These are phyloP conservation scores for Clepsis dumicolana DNA, from an alignment of 2,888 invertebrate species.

Conservation along the genomic window DNA sequence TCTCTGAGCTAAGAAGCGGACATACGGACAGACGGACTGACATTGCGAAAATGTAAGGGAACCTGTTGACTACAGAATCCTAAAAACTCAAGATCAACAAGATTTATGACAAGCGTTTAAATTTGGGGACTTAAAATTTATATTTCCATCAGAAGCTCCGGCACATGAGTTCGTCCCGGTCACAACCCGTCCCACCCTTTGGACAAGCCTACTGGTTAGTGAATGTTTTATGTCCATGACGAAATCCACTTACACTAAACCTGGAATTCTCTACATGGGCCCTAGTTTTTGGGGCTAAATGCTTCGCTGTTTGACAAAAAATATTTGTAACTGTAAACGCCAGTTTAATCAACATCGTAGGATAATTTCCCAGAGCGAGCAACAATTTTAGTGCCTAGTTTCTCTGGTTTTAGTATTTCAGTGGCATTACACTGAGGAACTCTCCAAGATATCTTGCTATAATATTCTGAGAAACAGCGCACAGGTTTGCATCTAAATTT, in stretches of 20 bases:
- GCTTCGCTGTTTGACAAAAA: background rate
- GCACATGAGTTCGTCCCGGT: background rate
- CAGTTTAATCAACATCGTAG: constrained; percentile 24
- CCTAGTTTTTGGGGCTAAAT: background rate
- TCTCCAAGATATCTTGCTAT: background rate
- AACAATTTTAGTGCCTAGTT: constrained; percentile 4
- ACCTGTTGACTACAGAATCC: no score
- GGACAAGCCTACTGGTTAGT: background rate
- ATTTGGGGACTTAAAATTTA: background rate
- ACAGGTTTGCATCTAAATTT: no score
- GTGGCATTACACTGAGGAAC: background rate
- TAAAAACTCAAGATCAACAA: background rate
- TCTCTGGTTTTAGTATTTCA: constrained; percentile 23
- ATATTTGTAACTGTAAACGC: constrained; percentile 19
- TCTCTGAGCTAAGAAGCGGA: no score
- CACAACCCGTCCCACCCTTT: background rate
- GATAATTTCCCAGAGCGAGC: constrained; percentile 27
- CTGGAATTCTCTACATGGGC: no score
- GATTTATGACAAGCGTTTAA: background rate
- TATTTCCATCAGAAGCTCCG: background rate
- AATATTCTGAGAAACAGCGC: background rate
- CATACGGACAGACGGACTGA: no score
- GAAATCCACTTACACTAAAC: no score
- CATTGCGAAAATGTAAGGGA: no score
- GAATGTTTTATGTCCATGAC: no score